Percentiles rank a stretch among this genome's conserved stretches.
phyloP scores from a whole-genome alignment of 2,888 invertebrate genomes.

The Athalia cordata region DNA sequence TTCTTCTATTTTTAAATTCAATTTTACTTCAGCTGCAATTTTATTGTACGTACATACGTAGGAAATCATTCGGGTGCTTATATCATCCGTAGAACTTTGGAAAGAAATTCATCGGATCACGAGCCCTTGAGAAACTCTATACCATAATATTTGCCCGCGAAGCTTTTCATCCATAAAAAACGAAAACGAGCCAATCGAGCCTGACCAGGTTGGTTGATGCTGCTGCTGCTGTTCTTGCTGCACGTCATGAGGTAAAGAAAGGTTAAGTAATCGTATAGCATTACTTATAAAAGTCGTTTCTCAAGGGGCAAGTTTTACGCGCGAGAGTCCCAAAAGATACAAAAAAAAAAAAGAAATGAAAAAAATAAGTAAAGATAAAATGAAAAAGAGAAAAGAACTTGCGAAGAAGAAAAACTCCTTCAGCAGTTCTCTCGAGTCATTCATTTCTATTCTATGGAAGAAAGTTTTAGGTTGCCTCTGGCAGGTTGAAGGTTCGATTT shows the following conservation, averaged over 20 bases:
- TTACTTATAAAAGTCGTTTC: conserved; percentile 23
- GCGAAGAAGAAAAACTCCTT: conserved; percentile 29
- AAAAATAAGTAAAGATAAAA: conserved; percentile 1
- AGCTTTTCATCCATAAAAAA: too few species aligned
- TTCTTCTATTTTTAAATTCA: too few species aligned
- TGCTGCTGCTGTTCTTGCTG: not conserved
- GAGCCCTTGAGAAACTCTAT: too few species aligned
- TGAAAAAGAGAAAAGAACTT: not conserved
- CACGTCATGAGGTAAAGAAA: not conserved
- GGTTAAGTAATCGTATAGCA: conserved; percentile 19
- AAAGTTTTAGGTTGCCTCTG: too few species aligned
- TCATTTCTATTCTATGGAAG: not conserved
- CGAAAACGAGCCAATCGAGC: too few species aligned
- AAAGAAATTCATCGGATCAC: too few species aligned
- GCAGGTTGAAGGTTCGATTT: not conserved
- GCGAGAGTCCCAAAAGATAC: conserved; percentile 2
- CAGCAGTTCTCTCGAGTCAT: not conserved
- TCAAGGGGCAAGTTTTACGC: conserved; percentile 1
- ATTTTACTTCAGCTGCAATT: too few species aligned
- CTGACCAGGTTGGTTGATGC: too few species aligned
- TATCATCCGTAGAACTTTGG: too few species aligned
- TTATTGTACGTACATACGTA: too few species aligned
- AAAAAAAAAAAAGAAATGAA: conserved; percentile 4
- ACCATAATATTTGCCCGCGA: too few species aligned
- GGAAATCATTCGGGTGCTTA: too few species aligned